Base-by-base conservation (phyloP, 2,888 invertebrate genomes). In the Creontiades dilutus region DNA sequence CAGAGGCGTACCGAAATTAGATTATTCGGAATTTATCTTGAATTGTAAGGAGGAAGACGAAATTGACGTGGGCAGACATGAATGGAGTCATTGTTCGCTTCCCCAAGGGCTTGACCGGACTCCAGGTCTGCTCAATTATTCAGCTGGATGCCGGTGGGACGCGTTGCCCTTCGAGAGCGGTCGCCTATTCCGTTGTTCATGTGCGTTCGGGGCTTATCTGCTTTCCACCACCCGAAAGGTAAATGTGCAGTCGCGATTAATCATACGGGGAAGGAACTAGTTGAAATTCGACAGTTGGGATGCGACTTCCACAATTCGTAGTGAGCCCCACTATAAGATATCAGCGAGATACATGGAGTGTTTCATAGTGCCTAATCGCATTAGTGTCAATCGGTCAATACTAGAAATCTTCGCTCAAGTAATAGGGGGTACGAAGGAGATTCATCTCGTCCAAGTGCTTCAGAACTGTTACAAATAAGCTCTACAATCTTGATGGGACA, bases 181-280 rank as follows among this genome's bases (percentile, higher is more conserved):
- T 68, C 61, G 9, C 61, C 61, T 19, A n/a, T 19, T 12, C 68
- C 23, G 11, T 9, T 7, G 23, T 23, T 68, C 68, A 68, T 12
- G 23, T 12, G 0, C 68, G 68, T 68, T 68, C 19, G 68, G 12
- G 12, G 68, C 68, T 68, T 68, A 68, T 68, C 68, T 68, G 27
- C 23, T 68, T 68, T 68, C 68, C 68, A 23, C 68, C 68, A 68
- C 68, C 68, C 68, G 5, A 19, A 68, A 23, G 23, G 68, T 68
- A 5, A 68, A 68, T 68, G 68, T 11, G 68, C 23, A 68, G 23
- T 68, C 68, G 12, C 68, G 68, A 12, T 68, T 68, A 19, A 23
- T 68, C 68, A 23, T 23, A 68, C 19, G 19, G 23, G 5, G 12
- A 68, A 68, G 23, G 23, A 12, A 12, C 23, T n/a, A 12, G 0